Evolutionary conservation across 1,140 invertebrate species (phyloP), one percentile per base, ranked within the genome.

Genomic region (Cotesia vestalis): DNA sequence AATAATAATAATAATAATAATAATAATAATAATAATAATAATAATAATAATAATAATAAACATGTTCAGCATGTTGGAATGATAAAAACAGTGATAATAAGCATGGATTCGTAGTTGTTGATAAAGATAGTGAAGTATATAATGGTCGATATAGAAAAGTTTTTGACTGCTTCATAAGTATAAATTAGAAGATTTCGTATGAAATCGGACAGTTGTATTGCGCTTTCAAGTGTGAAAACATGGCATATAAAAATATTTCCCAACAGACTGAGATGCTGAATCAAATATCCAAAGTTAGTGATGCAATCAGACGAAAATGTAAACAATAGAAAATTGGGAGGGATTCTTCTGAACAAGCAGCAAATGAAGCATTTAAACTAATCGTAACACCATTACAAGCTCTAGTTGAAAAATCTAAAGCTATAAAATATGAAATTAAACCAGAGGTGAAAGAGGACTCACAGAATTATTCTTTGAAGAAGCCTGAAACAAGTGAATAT

Each of bases 251-350:
- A 57, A 72, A 70, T 27, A 74, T 61, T 69, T 35, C 35, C n/a
- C 55, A 59, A n/a, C 55, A 59, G 64, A 71, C 59, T 53, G 38
- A 69, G 1, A n/a, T 75, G 3, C 35, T 77, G 40, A 8, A 40
- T 51, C 64, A 75, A 62, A n/a, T n/a, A n/a, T n/a, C n/a, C n/a
- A n/a, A n/a, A n/a, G n/a, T n/a, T n/a, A n/a, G n/a, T n/a, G n/a
- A 77, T 61, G 71, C 66, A 34, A 77, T 75, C 20, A 61, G 72
- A 12, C 68, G 61, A 46, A 73, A 75, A 55, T 66, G 75, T 75
- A 66, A 60, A 61, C 55, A 72, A 9, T 61, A 75, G 4, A 77
- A 75, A 62, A 53, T 35, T 6, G 69, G 61, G 55, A n/a, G n/a
- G n/a, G n/a, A n/a, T n/a, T n/a, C n/a, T n/a, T n/a, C n/a, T n/a